These are phyloP conservation scores for Eulimnadia texana DNA, from an alignment of 1,140 invertebrate species.

Conservation along the genomic window DNA sequence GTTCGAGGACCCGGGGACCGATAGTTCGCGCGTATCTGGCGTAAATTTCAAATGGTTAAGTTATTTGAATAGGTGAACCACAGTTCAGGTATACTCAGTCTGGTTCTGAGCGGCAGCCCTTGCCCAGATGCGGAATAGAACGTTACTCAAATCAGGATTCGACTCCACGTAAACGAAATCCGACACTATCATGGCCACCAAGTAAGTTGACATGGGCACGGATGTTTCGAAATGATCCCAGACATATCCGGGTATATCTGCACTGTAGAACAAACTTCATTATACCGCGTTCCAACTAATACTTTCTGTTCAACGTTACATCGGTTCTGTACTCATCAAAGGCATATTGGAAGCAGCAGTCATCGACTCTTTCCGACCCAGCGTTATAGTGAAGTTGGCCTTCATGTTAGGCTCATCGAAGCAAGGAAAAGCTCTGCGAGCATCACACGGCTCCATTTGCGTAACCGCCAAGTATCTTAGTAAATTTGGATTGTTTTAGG, in stretches of 20 bases:
- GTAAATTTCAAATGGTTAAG: neutral
- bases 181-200: conserved; percentile 38
- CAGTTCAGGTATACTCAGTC: conserved; percentile 32
- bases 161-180: conserved; percentile 37
- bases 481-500: neutral
- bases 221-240: conserved; percentile 30
- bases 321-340: conserved; percentile 1
- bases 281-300: neutral
- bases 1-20: conserved; percentile 62
- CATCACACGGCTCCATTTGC: conserved; percentile 67
- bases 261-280: conserved; percentile 14
- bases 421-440: conserved; percentile 73
- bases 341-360: conserved; percentile 25
- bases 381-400: conserved; percentile 35
- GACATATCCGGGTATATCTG: conserved; percentile 25
- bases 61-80: neutral
- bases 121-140: conserved; percentile 11
- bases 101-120: conserved; percentile 60
- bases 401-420: conserved; percentile 83
- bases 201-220: conserved; percentile 40
- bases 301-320: conserved; percentile 4
- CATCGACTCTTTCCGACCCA: conserved; percentile 29
- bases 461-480: conserved; percentile 57
- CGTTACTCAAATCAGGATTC: conserved; percentile 26
- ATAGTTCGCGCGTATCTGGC: conserved; percentile 52